Evolutionary conservation across 1,140 invertebrate species (phyloP).

Genomic region (Drosophila miranda): DNA sequence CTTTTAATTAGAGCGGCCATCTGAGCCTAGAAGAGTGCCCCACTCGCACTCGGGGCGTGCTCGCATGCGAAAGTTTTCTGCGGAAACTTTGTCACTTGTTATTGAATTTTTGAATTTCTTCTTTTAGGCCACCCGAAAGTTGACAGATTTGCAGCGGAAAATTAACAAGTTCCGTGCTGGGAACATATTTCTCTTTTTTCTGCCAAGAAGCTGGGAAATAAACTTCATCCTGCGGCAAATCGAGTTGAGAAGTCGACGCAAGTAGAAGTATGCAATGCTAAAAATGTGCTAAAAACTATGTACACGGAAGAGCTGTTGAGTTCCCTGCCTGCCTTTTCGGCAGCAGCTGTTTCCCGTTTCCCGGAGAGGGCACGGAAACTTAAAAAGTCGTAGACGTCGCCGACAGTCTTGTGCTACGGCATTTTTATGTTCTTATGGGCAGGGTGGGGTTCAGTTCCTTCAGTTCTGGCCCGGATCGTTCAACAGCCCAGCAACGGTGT

Average conservation of each 20-base stretch:
- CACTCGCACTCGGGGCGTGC: slow-evolving; percentile 1
- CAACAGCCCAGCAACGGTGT: slow-evolving; percentile 38
- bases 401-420: slow-evolving; percentile 19
- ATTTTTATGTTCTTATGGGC: slow-evolving; percentile 49
- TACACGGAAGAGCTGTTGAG: slow-evolving; percentile 20
- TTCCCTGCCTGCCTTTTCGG: slow-evolving; percentile 6
- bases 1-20: slow-evolving; percentile 69
- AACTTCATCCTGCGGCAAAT: slow-evolving; percentile 71
- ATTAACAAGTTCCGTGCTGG: slow-evolving; percentile 69
- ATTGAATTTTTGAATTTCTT: slow-evolving; percentile 48
- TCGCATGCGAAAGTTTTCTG: slow-evolving; percentile 57
- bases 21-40: slow-evolving; percentile 45
- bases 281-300: slow-evolving; percentile 72
- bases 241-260: slow-evolving; percentile 72
- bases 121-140: slow-evolving; percentile 44
- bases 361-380: slow-evolving; percentile 53
- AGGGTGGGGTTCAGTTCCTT: no score
- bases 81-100: slow-evolving; percentile 58
- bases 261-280: slow-evolving; percentile 71
- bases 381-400: slow-evolving; percentile 60
- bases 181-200: slow-evolving; percentile 25
- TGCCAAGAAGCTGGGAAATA: slow-evolving; percentile 28
- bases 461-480: slow-evolving; percentile 19
- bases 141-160: slow-evolving; percentile 79
- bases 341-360: slow-evolving; percentile 26